A percentile compares a stretch with the other conserved stretches of the same genome.
phyloP scores from a whole-genome alignment of 1,140 invertebrate species.

The Pissodes strobi region DNA sequence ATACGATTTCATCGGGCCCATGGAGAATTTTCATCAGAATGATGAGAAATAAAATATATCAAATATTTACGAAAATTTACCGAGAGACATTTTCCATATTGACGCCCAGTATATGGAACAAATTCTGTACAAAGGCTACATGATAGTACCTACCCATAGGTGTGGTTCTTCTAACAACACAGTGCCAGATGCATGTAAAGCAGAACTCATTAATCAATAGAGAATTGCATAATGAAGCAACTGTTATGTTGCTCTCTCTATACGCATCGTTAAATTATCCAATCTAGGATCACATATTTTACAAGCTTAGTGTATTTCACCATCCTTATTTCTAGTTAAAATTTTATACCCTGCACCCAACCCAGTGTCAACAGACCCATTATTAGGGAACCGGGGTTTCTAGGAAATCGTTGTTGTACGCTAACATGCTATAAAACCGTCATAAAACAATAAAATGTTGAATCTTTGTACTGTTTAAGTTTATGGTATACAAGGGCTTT shows the following conservation, averaged over 20 bases:
- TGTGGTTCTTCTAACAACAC: background rate
- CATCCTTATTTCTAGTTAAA: background rate
- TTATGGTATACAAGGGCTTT: background rate
- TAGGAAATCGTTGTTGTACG: conserved; percentile 12
- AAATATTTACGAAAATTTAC: too few relatives aligned
- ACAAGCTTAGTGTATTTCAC: background rate
- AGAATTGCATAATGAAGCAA: too few relatives aligned
- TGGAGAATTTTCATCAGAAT: too few relatives aligned
- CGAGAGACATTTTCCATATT: too few relatives aligned
- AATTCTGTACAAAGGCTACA: too few relatives aligned
- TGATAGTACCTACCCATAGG: too few relatives aligned
- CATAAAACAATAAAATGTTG: conserved; percentile 18
- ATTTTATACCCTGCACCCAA: conserved; percentile 1
- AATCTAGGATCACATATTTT: too few relatives aligned
- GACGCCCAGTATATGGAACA: too few relatives aligned
- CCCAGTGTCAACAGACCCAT: conserved; percentile 23
- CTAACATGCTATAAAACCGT: conserved; percentile 16
- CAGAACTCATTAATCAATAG: too few relatives aligned
- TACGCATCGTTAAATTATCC: background rate
- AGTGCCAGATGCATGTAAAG: background rate
- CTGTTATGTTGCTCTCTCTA: too few relatives aligned
- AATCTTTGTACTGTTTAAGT: conserved; percentile 4
- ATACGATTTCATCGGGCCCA: too few relatives aligned
- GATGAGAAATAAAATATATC: too few relatives aligned
- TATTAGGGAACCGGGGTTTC: conserved; percentile 6